phyloP scores from a whole-genome alignment of 2,797 vertebrate genomes.

The Falco peregrinus region DNA sequence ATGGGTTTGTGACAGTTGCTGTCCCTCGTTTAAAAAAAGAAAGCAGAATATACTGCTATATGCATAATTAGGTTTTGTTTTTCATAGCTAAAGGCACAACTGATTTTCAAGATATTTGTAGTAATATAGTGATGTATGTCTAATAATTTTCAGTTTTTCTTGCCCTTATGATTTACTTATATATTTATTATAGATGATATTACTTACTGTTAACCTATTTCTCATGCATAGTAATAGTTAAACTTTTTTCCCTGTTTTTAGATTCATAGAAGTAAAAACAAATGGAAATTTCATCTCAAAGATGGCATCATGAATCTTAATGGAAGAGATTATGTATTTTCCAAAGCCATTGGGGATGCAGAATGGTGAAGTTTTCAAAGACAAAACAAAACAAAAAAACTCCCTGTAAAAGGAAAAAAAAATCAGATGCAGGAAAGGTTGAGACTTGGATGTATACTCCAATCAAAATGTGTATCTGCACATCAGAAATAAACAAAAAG shows the following conservation, averaged over 20 bases:
- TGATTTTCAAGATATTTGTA: background rate
- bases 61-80: background rate
- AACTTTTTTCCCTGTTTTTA: constrained; percentile 64
- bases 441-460: constrained; percentile 73
- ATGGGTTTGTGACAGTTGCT: background rate
- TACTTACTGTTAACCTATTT: background rate
- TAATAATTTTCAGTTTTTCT: background rate
- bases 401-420: constrained; percentile 56
- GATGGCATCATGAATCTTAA: constrained; percentile 99
- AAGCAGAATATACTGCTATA: background rate
- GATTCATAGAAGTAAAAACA: constrained; percentile 99
- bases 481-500: constrained; percentile 75
- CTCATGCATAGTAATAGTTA: background rate
- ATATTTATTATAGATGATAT: no score
- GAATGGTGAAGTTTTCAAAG: constrained; percentile 92
- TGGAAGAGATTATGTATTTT: constrained; percentile 98
- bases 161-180: background rate
- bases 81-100: background rate
- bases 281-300: constrained; percentile 99
- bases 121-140: background rate
- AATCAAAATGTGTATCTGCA: constrained; percentile 78
- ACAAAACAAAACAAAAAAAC: constrained; percentile 62
- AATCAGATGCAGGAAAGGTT: constrained; percentile 68
- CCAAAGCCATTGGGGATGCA: constrained; percentile 99
- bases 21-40: background rate